phyloP scores from a whole-genome alignment of 2,888 invertebrate species.

The Meiosimyza platycephala region DNA sequence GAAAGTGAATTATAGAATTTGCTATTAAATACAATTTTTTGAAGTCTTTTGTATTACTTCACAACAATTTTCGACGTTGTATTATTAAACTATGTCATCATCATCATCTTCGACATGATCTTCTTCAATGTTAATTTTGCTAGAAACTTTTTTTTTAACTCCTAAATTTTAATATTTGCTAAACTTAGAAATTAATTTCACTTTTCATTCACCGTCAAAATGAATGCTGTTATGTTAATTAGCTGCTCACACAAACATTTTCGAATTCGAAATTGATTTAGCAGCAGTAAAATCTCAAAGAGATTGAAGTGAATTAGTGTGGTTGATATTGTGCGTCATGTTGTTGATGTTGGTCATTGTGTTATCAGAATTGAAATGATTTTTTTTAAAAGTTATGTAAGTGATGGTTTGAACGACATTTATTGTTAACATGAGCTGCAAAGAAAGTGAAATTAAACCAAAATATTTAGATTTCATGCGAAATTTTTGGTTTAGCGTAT shows the following conservation, averaged over 20 bases:
- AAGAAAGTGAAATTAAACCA: too few relatives aligned
- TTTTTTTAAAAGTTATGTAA: neutral
- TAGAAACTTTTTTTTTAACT: slow-evolving; percentile 50
- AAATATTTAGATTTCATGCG: too few relatives aligned
- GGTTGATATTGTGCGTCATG: neutral
- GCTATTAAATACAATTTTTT: too few relatives aligned
- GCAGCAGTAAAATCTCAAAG: too few relatives aligned
- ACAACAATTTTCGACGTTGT: too few relatives aligned
- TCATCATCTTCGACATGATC: neutral
- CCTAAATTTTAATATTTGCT: neutral
- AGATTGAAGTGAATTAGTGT: neutral
- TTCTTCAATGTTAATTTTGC: neutral
- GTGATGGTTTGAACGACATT: neutral
- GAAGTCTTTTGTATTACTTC: too few relatives aligned
- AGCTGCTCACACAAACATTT: slow-evolving; percentile 43
- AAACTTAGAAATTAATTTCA: slow-evolving; percentile 54
- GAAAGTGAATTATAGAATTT: too few relatives aligned
- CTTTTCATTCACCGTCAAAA: slow-evolving; percentile 55
- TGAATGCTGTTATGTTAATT: slow-evolving; percentile 56
- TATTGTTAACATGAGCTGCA: too few relatives aligned
- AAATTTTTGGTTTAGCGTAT: too few relatives aligned
- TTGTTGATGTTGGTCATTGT: neutral
- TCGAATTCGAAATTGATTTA: slow-evolving; percentile 1
- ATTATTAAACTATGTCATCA: neutral
- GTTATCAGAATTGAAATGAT: neutral